These are phyloP conservation scores for Hanleya hanleyi DNA, from an alignment of 2,888 invertebrate genomes.

Conservation along the genomic window DNA sequence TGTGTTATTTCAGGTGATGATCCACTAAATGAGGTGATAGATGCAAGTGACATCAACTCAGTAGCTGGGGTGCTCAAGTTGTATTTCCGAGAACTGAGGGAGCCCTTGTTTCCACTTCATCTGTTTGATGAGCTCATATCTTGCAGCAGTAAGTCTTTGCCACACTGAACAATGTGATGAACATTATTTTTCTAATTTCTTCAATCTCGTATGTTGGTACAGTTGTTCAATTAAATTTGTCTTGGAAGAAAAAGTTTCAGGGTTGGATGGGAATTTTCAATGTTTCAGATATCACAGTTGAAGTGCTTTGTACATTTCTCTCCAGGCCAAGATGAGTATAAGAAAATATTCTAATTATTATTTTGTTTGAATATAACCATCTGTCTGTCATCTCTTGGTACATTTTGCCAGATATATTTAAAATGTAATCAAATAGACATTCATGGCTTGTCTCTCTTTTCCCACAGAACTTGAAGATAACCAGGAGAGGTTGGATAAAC, in stretches of 20 bases:
- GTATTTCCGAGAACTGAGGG: conserved; percentile 91
- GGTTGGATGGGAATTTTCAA: too few relatives aligned
- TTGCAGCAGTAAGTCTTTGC: conserved; percentile 80
- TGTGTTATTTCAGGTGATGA: conserved; percentile 79
- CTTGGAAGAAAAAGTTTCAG: too few relatives aligned
- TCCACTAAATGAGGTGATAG: conserved; percentile 89
- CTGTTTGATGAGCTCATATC: conserved; percentile 93
- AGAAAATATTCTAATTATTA: not conserved
- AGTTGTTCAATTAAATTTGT: too few relatives aligned
- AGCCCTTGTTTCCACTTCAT: conserved; percentile 92
- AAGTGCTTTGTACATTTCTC: too few relatives aligned
- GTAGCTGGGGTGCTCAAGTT: conserved; percentile 96
- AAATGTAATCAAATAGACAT: not conserved
- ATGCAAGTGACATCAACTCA: conserved; percentile 94
- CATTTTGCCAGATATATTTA: not conserved
- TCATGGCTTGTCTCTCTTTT: too few relatives aligned
- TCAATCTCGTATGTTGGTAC: too few relatives aligned
- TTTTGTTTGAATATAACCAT: not conserved
- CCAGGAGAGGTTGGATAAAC: conserved; percentile 82
- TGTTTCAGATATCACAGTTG: too few relatives aligned
- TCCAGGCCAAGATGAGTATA: too few relatives aligned
- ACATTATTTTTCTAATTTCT: too few relatives aligned
- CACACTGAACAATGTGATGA: too few relatives aligned
- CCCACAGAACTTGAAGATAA: conserved; percentile 58
- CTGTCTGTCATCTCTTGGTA: not conserved